phyloP scores from a whole-genome alignment of 2,888 invertebrate genomes.

The Spodoptera picta region DNA sequence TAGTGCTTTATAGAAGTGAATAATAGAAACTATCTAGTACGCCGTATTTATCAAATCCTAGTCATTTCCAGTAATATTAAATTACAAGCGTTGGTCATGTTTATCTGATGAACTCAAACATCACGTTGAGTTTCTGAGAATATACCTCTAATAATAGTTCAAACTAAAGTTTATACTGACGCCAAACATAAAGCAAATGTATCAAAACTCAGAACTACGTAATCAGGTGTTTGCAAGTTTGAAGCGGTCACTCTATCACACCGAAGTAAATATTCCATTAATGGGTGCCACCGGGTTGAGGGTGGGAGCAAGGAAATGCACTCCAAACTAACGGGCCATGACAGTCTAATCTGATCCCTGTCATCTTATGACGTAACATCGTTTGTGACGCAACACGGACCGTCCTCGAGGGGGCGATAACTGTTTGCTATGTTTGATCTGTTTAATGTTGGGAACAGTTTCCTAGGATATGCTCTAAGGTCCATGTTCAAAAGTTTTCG shows the following conservation, averaged over 20 bases:
- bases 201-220: conserved; percentile 24
- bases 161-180: conserved; percentile 2
- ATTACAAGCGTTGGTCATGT: not conserved
- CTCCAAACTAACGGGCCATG: conserved; percentile 61
- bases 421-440: conserved; percentile 58
- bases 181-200: conserved; percentile 22
- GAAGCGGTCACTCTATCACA: conserved; percentile 44
- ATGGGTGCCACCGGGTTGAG: conserved; percentile 42
- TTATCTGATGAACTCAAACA: not conserved
- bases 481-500: conserved; percentile 36
- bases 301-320: conserved; percentile 70
- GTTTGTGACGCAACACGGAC: conserved; percentile 59
- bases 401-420: conserved; percentile 59
- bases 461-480: conserved; percentile 36
- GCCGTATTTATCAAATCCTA: too few relatives aligned
- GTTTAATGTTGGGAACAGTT: conserved; percentile 52
- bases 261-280: conserved; percentile 67
- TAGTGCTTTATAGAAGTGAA: too few relatives aligned
- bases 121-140: conserved; percentile 2
- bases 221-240: conserved; percentile 31
- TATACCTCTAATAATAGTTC: conserved; percentile 6
- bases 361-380: conserved; percentile 62
- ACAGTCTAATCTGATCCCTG: conserved; percentile 62
- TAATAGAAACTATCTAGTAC: too few relatives aligned
- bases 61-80: too few relatives aligned